Conservation (phyloP, 2,888 invertebrate genomes). For the Priocnemis perturbator region DNA sequence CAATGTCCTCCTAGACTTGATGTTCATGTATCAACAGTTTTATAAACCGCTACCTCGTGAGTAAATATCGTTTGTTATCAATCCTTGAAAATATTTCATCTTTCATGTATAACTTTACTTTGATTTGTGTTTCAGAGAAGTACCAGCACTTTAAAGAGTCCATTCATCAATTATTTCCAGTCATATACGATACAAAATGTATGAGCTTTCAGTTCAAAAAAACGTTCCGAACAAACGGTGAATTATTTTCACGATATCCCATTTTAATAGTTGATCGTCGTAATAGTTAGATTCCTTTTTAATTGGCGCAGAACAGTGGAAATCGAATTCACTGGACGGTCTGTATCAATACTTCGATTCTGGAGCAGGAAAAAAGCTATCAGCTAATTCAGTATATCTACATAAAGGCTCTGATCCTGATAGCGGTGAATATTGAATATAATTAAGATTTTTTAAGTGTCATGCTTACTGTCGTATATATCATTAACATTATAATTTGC, state of each 20-base stretch:
- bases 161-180: slow-evolving; percentile 80
- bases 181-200: slow-evolving; percentile 85
- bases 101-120: slow-evolving; percentile 1
- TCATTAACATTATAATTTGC: background rate
- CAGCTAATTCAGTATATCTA: slow-evolving; percentile 69
- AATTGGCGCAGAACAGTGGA: slow-evolving; percentile 75
- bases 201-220: slow-evolving; percentile 79
- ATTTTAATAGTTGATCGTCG: too few relatives aligned
- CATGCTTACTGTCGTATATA: background rate
- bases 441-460: too few relatives aligned
- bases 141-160: slow-evolving; percentile 82
- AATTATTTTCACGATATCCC: background rate
- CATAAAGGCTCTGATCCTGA: too few relatives aligned
- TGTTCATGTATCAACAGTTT: slow-evolving; percentile 85
- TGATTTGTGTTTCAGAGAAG: slow-evolving; percentile 70
- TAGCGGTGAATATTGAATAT: too few relatives aligned
- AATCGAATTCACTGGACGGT: slow-evolving; percentile 77
- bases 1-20: slow-evolving; percentile 83
- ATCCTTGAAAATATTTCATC: slow-evolving; percentile 1
- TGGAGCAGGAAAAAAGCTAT: slow-evolving; percentile 72
- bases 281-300: slow-evolving; percentile 3
- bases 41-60: slow-evolving; percentile 81
- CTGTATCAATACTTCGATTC: slow-evolving; percentile 80
- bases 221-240: slow-evolving; percentile 65
- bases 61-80: slow-evolving; percentile 18